Conservation (phyloP, 2,888 invertebrate species). For the Cantharis lateralis region DNA sequence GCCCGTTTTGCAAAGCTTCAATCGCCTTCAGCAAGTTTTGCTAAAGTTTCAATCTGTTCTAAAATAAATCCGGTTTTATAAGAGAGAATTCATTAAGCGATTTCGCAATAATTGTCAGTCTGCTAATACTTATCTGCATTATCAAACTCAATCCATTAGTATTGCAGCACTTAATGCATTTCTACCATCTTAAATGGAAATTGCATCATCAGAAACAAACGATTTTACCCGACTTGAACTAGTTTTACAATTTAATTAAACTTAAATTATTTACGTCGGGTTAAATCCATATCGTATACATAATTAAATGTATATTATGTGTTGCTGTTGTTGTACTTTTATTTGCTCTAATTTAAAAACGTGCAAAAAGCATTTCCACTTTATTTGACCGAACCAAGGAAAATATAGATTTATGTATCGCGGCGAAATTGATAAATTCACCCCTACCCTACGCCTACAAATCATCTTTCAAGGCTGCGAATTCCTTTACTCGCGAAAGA, state of each 20-base stretch:
- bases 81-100: slow-evolving; percentile 5
- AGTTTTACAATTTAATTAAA: background rate
- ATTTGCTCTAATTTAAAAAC: too few species aligned
- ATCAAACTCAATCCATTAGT: slow-evolving; percentile 1
- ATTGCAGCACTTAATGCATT: background rate
- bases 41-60: slow-evolving; percentile 1
- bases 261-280: background rate
- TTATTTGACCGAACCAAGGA: too few species aligned
- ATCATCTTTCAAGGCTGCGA: too few species aligned
- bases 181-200: background rate
- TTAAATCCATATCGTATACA: background rate
- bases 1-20: slow-evolving; percentile 14
- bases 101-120: slow-evolving; percentile 12
- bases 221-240: background rate
- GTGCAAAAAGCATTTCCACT: too few species aligned
- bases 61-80: slow-evolving; percentile 10
- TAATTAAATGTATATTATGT: too few species aligned
- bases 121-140: slow-evolving; percentile 3
- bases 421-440: too few species aligned
- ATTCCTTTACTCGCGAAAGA: too few species aligned
- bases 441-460: too few species aligned
- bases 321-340: background rate
- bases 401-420: too few species aligned
- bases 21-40: slow-evolving; percentile 15
- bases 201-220: background rate